Conservation (phyloP, 1,140 invertebrate species). For the Mactra quadrangularis region DNA sequence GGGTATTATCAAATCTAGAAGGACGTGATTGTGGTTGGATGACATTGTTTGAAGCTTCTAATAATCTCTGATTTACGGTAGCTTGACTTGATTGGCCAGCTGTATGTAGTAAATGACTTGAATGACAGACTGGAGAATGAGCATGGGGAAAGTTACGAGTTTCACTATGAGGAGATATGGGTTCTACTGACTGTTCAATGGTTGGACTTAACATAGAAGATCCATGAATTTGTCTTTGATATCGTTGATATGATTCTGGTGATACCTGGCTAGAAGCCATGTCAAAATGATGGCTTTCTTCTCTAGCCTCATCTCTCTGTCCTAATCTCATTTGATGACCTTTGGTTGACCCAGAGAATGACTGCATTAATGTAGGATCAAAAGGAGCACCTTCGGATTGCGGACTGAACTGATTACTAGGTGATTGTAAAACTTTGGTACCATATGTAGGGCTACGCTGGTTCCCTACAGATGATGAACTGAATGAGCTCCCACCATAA, state of each 20-base stretch:
- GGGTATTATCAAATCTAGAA: too few species aligned
- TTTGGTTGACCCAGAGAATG: too few species aligned
- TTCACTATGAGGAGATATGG: not conserved
- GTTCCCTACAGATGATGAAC: not conserved
- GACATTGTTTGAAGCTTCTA: not conserved
- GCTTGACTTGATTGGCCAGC: not conserved
- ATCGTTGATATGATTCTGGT: slow-evolving; percentile 28
- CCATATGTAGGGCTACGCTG: not conserved
- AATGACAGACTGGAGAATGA: slow-evolving; percentile 11
- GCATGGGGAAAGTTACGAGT: not conserved
- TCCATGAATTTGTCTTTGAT: slow-evolving; percentile 1
- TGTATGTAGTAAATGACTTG: not conserved
- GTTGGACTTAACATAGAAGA: not conserved
- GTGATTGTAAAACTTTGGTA: not conserved
- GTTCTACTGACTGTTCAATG: not conserved
- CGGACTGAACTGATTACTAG: not conserved
- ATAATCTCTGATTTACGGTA: slow-evolving; percentile 2
- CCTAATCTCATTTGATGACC: too few species aligned
- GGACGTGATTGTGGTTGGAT: too few species aligned
- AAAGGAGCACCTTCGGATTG: not conserved
- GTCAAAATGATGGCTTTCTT: not conserved
- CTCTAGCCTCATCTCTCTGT: not conserved
- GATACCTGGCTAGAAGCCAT: slow-evolving; percentile 1
- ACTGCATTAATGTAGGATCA: too few species aligned
- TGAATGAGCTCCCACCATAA: not conserved